Base-by-base conservation (phyloP, 2,888 invertebrate genomes). In the Hyalella azteca region DNA sequence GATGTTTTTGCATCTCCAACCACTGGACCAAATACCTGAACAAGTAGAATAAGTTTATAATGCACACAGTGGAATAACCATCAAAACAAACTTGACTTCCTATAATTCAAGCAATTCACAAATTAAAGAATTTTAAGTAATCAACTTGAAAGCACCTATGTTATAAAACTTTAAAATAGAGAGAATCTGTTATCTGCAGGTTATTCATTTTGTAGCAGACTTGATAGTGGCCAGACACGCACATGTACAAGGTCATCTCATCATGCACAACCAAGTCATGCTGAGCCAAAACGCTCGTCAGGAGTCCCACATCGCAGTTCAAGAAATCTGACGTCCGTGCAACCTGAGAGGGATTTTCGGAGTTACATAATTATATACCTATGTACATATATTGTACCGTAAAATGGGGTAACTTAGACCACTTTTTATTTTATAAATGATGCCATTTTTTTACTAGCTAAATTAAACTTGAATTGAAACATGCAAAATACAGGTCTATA, bases 261-360 rank as follows among this genome's bases (percentile, higher is more conserved):
- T 96, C 95, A 86, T 93, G 92, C 81, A 97, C 91, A 54, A 97
- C 95, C 15, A 97, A 89, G 88, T 95, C 95, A 86, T 94, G 94
- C 87, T 95, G 94, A 87, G 93, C 92, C 85, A 97, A 88, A 85
- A 97, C 89, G 78, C 91, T 90, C 60, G 93, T 90, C 82, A 97
- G 89, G 49, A 93, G 91, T 85, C 95, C 94, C 0, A 92, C 90
- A 87, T 95, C 95, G 87, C 97, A 91, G 87, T 93, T 93, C 0
- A 91, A 91, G 87, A 96, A 95, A 87, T 95, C 95, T 66, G 90
- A 90, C 0, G 93, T 93, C 78, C 54, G 73, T 5, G 85, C 85
- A 40, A 85, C 83, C 75, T 75, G 22, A 4, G 19, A 3, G 29
- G 19, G 36, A 54, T 54, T 13, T 22, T 22, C 26, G 29, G 3